Base-by-base conservation (phyloP, 2,888 invertebrate species). In the Ochropleura plecta region DNA sequence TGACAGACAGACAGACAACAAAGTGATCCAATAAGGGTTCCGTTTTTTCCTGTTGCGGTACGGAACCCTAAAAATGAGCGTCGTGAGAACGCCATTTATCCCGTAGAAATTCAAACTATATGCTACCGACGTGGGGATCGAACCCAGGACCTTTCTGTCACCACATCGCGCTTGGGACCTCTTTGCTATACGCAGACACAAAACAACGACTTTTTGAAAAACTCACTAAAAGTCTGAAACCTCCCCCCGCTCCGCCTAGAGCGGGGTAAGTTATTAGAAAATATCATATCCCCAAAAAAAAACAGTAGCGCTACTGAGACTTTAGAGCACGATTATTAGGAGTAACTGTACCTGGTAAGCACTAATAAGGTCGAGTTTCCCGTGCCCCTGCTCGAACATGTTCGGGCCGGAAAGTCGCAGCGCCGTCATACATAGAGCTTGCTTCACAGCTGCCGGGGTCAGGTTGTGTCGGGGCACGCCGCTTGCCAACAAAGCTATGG, bases 321-420 rank as follows among this genome's bases (percentile, higher is more conserved):
- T 51, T 16, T 51, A 51, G 51, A 1, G 5, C 16, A 57, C 57
- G 16, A 30, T 30, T 30, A 9, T 30, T 30, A 6, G 0, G 57
- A 30, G 16, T 30, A 8, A 40, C 57, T 30, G 30, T 85, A 97
- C 98, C 97, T 98, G 98, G 94, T 98, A 99, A 59, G 99, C 99
- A 90, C 98, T 98, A 70, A 99, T 96, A 68, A 99, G 97, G 94
- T 99, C 99, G 69, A 99, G 95, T 93, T 99, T 99, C 66, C 99
- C 99, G 91, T 99, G 99, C 0, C 99, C 99, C 95, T 99, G 99
- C 92, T 99, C 99, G 93, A 99, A 99, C 98, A 99, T 99, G 92
- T 99, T 99, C 59, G 98, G 98, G 42, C 98, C 98, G 0, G 98
- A 97, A 69, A 99, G 96, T 48, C 99, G 97, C 53, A 98, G 96